Percentiles rank a stretch among this genome's conserved stretches.
phyloP scores from a whole-genome alignment of 30 jellyfish, hydroid and myxozoan genomes.

The Hydractinia echinata region DNA sequence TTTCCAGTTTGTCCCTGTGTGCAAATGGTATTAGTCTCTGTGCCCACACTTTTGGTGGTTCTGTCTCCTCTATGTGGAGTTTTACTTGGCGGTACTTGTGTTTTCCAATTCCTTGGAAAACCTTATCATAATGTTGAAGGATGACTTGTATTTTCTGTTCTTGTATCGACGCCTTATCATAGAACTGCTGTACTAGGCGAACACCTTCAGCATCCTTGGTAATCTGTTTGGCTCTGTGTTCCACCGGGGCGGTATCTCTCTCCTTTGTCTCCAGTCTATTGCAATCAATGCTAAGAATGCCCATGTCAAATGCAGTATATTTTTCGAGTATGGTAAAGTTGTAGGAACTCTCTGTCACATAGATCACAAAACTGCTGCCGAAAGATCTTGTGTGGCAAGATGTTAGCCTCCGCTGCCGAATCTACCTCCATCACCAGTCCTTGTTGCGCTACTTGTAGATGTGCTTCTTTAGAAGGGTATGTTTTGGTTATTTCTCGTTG shows the following conservation, averaged over 20 bases:
- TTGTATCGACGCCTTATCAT: neutral
- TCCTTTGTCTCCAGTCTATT: constrained; percentile 8
- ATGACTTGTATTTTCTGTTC: constrained; percentile 5
- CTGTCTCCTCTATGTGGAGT: constrained; percentile 7
- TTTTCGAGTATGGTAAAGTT: neutral
- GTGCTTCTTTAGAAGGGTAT: constrained; percentile 3
- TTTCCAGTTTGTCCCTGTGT: constrained; percentile 19
- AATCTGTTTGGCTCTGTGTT: neutral
- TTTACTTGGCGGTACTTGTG: constrained; percentile 8
- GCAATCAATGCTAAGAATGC: constrained; percentile 11
- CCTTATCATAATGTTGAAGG: constrained; percentile 5
- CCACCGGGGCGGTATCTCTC: constrained; percentile 3
- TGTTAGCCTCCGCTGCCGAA: constrained; percentile 12
- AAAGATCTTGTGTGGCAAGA: constrained; percentile 3
- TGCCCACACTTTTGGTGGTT: constrained; percentile 2
- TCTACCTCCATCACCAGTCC: constrained; percentile 8
- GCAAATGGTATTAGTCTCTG: constrained; percentile 19
- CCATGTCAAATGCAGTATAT: constrained; percentile 3
- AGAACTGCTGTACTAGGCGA: neutral
- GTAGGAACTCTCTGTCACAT: constrained; percentile 1
- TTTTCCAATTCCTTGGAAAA: constrained; percentile 9
- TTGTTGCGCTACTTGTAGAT: neutral
- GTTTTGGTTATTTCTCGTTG: neutral
- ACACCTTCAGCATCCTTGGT: constrained; percentile 6
- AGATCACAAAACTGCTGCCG: neutral